Conservation (phyloP, 92 coral and sea anemone genomes). For the Phymanthus crucifer region DNA sequence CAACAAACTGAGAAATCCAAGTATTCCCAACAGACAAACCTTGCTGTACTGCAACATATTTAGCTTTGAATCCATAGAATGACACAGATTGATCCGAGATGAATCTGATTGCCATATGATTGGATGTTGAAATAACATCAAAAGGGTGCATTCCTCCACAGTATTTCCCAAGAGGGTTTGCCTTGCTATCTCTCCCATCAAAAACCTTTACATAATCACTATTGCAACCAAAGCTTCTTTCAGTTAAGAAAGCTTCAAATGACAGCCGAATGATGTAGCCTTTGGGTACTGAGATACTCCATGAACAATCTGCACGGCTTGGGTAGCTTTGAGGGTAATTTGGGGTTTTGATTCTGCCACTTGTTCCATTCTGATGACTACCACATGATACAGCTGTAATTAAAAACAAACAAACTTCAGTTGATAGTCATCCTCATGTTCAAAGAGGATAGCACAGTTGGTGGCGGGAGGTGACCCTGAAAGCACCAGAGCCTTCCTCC, state of each 20-base stretch:
- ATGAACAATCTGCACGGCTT: constrained; percentile 55
- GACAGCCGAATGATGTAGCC: constrained; percentile 59
- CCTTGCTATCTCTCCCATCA: constrained; percentile 63
- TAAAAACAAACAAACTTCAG: not conserved
- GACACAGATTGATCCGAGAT: constrained; percentile 57
- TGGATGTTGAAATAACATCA: constrained; percentile 49
- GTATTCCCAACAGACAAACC: constrained; percentile 13
- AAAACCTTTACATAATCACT: constrained; percentile 62
- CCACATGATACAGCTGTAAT: constrained; percentile 45
- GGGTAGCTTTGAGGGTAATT: constrained; percentile 70
- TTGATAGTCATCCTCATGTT: not conserved
- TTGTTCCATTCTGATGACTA: constrained; percentile 13
- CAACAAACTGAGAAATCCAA: too few species aligned
- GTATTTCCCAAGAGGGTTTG: constrained; percentile 65
- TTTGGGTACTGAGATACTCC: constrained; percentile 72
- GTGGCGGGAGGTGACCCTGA: too few species aligned
- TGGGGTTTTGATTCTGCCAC: constrained; percentile 70
- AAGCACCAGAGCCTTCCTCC: too few species aligned
- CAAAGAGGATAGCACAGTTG: too few species aligned
- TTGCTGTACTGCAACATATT: constrained; percentile 33
- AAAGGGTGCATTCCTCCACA: constrained; percentile 67
- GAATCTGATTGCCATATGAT: constrained; percentile 55
- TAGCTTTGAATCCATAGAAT: constrained; percentile 74
- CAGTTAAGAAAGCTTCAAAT: constrained; percentile 61
- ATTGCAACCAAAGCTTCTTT: constrained; percentile 48